Percentiles rank a stretch among this genome's conserved stretches.
Conservation (phyloP, 2,888 invertebrate species). For the Venustoraphidia nigricollis region DNA sequence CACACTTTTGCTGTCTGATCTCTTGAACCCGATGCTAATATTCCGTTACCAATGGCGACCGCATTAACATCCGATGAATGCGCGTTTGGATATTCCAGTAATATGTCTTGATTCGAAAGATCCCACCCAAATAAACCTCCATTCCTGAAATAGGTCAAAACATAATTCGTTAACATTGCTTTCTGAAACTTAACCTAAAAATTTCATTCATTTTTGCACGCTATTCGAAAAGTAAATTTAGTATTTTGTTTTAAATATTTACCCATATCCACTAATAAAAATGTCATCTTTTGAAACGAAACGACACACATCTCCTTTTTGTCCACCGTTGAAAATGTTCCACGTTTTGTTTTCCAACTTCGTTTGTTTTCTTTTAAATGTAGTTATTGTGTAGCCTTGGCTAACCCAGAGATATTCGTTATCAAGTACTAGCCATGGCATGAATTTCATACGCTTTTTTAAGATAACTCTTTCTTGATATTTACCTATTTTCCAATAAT, state of each 20-base stretch:
- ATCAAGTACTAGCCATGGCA: constrained; percentile 37
- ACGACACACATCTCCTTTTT: constrained; percentile 27
- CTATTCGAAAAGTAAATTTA: background rate
- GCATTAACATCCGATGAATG: constrained; percentile 28
- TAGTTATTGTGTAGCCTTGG: constrained; percentile 26
- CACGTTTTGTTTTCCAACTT: constrained; percentile 7
- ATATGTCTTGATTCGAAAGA: constrained; percentile 14
- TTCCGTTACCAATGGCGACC: constrained; percentile 25
- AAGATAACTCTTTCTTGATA: constrained; percentile 31
- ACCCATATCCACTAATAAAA: constrained; percentile 30
- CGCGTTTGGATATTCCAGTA: constrained; percentile 18
- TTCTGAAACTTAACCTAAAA: constrained; percentile 1
- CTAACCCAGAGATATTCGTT: constrained; percentile 35
- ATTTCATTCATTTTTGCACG: background rate
- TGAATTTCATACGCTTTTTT: constrained; percentile 28
- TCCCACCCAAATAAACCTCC: constrained; percentile 27
- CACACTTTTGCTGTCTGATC: constrained; percentile 28
- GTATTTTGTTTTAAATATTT: constrained; percentile 7
- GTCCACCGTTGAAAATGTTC: constrained; percentile 14
- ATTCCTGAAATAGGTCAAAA: constrained; percentile 19
- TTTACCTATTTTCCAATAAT: constrained; percentile 40
- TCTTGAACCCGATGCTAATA: constrained; percentile 29
- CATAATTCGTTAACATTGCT: background rate
- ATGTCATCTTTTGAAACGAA: constrained; percentile 27
- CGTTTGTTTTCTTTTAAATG: constrained; percentile 20